Conservation (phyloP, 2,888 invertebrate genomes). For the Synergus gifuensis region DNA sequence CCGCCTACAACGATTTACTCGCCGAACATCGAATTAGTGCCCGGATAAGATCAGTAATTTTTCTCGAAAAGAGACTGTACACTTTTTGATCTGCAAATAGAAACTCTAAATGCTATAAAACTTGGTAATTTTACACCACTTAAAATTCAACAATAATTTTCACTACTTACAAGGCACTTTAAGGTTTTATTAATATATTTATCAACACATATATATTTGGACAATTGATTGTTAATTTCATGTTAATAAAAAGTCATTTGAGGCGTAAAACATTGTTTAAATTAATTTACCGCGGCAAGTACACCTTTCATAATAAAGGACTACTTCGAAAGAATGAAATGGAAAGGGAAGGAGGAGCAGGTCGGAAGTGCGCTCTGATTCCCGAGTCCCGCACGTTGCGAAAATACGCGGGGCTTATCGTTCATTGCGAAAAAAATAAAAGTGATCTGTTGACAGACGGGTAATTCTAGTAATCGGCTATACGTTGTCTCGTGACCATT, state of each 20-base stretch:
- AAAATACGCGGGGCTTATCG: slow-evolving; percentile 35
- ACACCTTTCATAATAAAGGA: slow-evolving; percentile 24
- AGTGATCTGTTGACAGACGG: slow-evolving; percentile 40
- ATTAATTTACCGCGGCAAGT: slow-evolving; percentile 1
- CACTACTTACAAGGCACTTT: background rate
- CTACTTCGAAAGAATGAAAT: slow-evolving; percentile 20
- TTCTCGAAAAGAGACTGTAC: background rate
- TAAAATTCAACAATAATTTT: background rate
- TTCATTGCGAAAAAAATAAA: slow-evolving; percentile 39
- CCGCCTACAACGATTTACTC: slow-evolving; percentile 23
- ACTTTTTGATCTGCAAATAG: background rate
- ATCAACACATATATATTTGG: no score
- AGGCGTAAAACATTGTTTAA: background rate
- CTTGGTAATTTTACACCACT: background rate
- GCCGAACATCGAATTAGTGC: background rate
- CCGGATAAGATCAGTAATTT: background rate
- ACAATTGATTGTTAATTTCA: no score
- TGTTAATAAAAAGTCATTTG: no score
- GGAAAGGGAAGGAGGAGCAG: slow-evolving; percentile 34
- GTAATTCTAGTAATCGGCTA: slow-evolving; percentile 34
- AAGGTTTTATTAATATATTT: no score
- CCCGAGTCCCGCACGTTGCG: slow-evolving; percentile 38
- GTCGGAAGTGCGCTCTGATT: slow-evolving; percentile 40
- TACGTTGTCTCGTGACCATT: slow-evolving; percentile 39
- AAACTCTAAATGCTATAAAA: background rate